Base-by-base conservation (phyloP, 2,113 vertebrate species). In the Tichodroma muraria region DNA sequence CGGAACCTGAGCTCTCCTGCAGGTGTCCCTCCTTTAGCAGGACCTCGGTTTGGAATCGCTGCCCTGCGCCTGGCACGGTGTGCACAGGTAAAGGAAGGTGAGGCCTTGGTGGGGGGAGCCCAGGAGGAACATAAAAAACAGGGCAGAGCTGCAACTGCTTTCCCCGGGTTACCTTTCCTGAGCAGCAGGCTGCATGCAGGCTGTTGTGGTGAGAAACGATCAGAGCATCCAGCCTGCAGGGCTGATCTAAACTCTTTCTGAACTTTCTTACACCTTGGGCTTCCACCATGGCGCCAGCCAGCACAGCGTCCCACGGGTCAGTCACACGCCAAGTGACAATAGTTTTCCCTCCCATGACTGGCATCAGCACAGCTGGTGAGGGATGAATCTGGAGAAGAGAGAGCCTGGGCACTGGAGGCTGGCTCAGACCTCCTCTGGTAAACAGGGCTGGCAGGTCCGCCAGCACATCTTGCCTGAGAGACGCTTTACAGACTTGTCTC, bases 151-250 rank as follows among this genome's bases (percentile, higher is more conserved):
- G 23, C 22, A 8, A 11, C 30, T 72, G 10, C 56, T 83, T 37
- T 52, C 30, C 38, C 27, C 2, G 0, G 50, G 54, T 49, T 70
- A 52, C 4, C 8, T 57, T 65, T n/a, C 54, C 53, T 24, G 24
- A 85, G 61, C 56, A 79, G 79, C 66, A 59, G 69, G 47, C 71
- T 64, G 54, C 49, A 69, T 7, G 30, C 77, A 70, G 80, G 38
- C 23, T 6, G 1, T 10, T 19, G 15, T 0, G 0, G 11, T 83
- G 49, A 76, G 64, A 60, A 88, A 44, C 0, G 0, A 21, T 10
- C 1, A 1, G 45, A 59, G n/a, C 37, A 57, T 69, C 28, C 45
- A 61, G 65, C 12, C 45, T 66, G 50, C 11, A 78, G 45, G 37
- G 65, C 40, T 22, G 28, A 59, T 21, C 25, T 45, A 35, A 86